Evolutionary conservation across 2,888 invertebrate genomes (phyloP).

Genomic region (Trilocha varians): DNA sequence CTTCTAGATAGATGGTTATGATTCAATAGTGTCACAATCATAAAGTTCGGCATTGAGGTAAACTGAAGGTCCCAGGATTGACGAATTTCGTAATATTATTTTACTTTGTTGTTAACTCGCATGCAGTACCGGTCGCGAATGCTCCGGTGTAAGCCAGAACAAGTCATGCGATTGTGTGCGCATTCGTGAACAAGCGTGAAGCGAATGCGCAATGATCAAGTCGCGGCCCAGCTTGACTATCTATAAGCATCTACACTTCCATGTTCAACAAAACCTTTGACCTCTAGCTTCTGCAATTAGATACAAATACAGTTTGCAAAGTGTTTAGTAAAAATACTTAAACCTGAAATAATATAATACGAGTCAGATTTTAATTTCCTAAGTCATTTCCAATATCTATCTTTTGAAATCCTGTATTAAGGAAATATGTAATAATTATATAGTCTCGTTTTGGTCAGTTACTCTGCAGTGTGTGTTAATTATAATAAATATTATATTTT

Average conservation of each 20-base stretch:
- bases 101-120: slow-evolving; percentile 28
- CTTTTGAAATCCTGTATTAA: too few relatives aligned
- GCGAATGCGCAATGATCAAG: slow-evolving; percentile 49
- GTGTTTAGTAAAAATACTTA: too few relatives aligned
- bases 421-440: too few relatives aligned
- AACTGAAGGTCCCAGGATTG: slow-evolving; percentile 45
- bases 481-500: too few relatives aligned
- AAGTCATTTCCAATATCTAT: too few relatives aligned
- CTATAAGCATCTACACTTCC: slow-evolving; percentile 13
- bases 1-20: slow-evolving; percentile 41
- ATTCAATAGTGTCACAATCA: slow-evolving; percentile 36
- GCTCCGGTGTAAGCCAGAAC: slow-evolving; percentile 10
- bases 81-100: slow-evolving; percentile 43
- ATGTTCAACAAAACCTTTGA: slow-evolving; percentile 19
- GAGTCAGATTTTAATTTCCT: too few relatives aligned
- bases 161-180: slow-evolving; percentile 40
- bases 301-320: not conserved
- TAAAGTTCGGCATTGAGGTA: slow-evolving; percentile 44
- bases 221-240: slow-evolving; percentile 11
- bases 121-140: slow-evolving; percentile 26
- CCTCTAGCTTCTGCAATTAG: slow-evolving; percentile 30
- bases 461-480: too few relatives aligned
- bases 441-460: too few relatives aligned
- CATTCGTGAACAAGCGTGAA: slow-evolving; percentile 45
- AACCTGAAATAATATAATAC: too few relatives aligned